Percentiles rank a stretch among this genome's conserved stretches.
Conservation (phyloP, 1,140 invertebrate species). For the Scaptomyza hsui region DNA sequence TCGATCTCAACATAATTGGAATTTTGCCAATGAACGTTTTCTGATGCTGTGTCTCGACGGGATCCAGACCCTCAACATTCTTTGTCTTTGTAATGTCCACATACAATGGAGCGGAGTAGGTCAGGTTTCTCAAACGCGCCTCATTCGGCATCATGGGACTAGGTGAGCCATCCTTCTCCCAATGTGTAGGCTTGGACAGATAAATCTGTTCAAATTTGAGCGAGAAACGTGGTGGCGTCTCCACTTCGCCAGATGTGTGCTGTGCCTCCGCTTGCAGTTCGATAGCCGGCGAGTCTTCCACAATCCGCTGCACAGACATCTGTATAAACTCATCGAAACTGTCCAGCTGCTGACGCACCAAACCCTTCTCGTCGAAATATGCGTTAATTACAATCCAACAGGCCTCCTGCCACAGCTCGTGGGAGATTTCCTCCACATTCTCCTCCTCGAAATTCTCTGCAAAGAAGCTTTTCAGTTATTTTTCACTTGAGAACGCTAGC, state of each 20-base stretch:
- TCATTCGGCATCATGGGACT: slow-evolving; percentile 99
- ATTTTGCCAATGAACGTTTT: slow-evolving; percentile 99
- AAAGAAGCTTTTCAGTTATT: slow-evolving; percentile 3
- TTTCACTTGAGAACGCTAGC: slow-evolving; percentile 32
- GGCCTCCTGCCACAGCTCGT: slow-evolving; percentile 99
- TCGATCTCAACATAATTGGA: slow-evolving; percentile 99
- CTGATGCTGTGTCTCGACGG: slow-evolving; percentile 96
- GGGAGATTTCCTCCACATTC: slow-evolving; percentile 93
- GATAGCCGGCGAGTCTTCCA: slow-evolving; percentile 98
- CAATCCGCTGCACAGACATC: slow-evolving; percentile 99
- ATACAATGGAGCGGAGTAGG: slow-evolving; percentile 98
- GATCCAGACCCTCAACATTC: slow-evolving; percentile 94
- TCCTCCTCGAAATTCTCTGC: slow-evolving; percentile 78
- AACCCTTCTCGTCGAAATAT: slow-evolving; percentile 99
- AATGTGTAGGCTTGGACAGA: slow-evolving; percentile 99
- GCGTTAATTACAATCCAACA: slow-evolving; percentile 99
- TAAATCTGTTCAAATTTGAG: slow-evolving; percentile 99
- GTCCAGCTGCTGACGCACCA: slow-evolving; percentile 99
- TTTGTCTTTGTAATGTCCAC: slow-evolving; percentile 99
- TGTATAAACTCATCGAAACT: slow-evolving; percentile 99
- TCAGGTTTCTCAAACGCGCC: slow-evolving; percentile 93
- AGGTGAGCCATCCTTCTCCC: slow-evolving; percentile 99
- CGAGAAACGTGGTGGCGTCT: slow-evolving; percentile 95
- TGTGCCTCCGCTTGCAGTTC: slow-evolving; percentile 99
- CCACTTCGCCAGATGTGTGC: slow-evolving; percentile 95